Conservation (phyloP, 2,888 invertebrate species). For the Blera fallax region DNA sequence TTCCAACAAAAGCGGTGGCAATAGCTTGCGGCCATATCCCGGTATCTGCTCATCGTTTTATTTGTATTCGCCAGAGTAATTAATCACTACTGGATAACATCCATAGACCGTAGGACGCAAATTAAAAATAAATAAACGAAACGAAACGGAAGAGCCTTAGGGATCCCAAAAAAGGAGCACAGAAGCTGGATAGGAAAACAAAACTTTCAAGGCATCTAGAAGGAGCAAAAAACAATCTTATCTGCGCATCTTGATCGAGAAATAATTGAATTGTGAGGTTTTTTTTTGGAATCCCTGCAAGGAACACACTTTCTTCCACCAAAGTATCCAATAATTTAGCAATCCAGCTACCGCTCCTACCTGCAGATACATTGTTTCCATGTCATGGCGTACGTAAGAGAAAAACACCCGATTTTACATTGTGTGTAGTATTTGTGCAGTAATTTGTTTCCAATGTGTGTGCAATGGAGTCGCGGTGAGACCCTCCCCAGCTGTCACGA, state of each 20-base stretch:
- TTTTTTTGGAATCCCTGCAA: neutral
- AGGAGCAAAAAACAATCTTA: slow-evolving; percentile 6
- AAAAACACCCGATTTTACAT: neutral
- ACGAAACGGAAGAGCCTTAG: slow-evolving; percentile 47
- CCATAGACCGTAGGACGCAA: slow-evolving; percentile 56
- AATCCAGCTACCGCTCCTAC: neutral
- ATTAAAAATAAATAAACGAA: slow-evolving; percentile 69
- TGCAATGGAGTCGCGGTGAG: slow-evolving; percentile 11
- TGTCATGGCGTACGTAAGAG: neutral
- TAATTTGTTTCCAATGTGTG: slow-evolving; percentile 47
- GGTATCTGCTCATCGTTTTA: slow-evolving; percentile 56
- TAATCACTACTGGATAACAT: slow-evolving; percentile 54
- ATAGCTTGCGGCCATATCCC: slow-evolving; percentile 36
- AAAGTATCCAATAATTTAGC: neutral
- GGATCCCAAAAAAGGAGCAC: neutral
- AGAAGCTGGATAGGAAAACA: slow-evolving; percentile 10
- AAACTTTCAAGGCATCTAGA: neutral
- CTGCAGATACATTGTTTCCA: slow-evolving; percentile 30
- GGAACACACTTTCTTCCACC: neutral
- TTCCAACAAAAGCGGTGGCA: neutral
- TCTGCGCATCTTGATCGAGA: slow-evolving; percentile 42
- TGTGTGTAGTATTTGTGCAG: slow-evolving; percentile 31
- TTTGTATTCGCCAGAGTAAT: slow-evolving; percentile 55
- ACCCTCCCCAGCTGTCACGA: slow-evolving; percentile 44
- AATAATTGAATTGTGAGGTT: slow-evolving; percentile 60